phyloP scores from a whole-genome alignment of 2,888 invertebrate genomes.

The Microdon myrmicae region DNA sequence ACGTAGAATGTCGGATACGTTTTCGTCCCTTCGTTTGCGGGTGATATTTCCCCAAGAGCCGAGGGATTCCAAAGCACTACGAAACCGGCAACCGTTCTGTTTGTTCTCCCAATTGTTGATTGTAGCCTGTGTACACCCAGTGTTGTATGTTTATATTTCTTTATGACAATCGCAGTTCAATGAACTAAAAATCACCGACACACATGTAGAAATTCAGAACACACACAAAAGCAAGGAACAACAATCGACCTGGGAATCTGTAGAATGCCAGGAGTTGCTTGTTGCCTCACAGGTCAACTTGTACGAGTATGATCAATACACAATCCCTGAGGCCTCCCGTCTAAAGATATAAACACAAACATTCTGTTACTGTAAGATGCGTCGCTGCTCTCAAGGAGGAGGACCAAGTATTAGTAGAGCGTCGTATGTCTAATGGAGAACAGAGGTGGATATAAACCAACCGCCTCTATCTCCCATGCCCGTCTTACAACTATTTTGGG shows the following conservation, averaged over 20 bases:
- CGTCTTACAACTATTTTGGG: no score
- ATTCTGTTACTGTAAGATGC: no score
- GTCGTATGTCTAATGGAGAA: not conserved
- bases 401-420: no score
- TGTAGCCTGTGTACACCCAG: slow-evolving; percentile 14
- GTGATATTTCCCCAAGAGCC: slow-evolving; percentile 3
- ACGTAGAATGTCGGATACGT: no score
- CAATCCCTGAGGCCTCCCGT: slow-evolving; percentile 22
- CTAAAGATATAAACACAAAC: no score
- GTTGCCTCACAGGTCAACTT: slow-evolving; percentile 7
- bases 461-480: slow-evolving; percentile 17
- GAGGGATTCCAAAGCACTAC: slow-evolving; percentile 22
- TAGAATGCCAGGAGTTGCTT: slow-evolving; percentile 21
- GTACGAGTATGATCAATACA: slow-evolving; percentile 5
- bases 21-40: no score
- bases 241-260: slow-evolving; percentile 18
- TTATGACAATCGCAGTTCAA: slow-evolving; percentile 27
- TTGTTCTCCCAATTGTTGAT: slow-evolving; percentile 19
- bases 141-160: slow-evolving; percentile 2
- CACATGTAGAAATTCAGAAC: not conserved
- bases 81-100: slow-evolving; percentile 21
- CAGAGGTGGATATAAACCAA: not conserved
- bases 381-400: slow-evolving; percentile 14
- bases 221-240: slow-evolving; percentile 2
- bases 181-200: slow-evolving; percentile 24